A percentile compares a stretch with the other conserved stretches of the same genome.
Evolutionary conservation across 2,113 vertebrate genomes (phyloP).

Genomic region (Sphyrna mokarran): DNA sequence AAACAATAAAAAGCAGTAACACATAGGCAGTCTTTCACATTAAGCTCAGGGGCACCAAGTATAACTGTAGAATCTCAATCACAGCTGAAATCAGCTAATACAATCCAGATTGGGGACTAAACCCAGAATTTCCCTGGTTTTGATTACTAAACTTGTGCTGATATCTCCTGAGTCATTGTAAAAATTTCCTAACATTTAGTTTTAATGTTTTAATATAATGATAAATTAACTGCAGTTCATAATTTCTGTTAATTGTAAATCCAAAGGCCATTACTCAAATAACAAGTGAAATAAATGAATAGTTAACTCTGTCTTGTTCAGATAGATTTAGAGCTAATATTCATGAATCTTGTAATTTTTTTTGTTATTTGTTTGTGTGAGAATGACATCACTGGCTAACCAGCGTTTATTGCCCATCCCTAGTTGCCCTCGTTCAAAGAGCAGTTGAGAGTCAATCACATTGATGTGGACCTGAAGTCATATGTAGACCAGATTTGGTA

Average conservation of each 20-base stretch:
- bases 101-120: neutral
- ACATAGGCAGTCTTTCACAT: neutral
- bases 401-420: too few relatives aligned
- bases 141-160: neutral
- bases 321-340: neutral
- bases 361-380: too few relatives aligned
- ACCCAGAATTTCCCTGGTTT: neutral
- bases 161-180: neutral
- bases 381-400: too few relatives aligned
- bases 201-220: too few relatives aligned
- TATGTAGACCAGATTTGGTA: too few relatives aligned
- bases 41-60: neutral
- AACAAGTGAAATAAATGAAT: neutral
- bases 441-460: too few relatives aligned
- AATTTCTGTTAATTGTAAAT: too few relatives aligned
- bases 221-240: too few relatives aligned
- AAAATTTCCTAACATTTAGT: neutral
- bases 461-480: too few relatives aligned
- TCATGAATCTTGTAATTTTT: neutral
- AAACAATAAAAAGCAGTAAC: neutral
- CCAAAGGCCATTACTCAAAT: too few relatives aligned
- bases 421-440: too few relatives aligned
- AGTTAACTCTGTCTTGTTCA: neutral
- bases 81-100: neutral
- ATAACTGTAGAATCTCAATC: neutral